phyloP scores from a whole-genome alignment of 1,140 invertebrate species.

The Trissolcus basalis region DNA sequence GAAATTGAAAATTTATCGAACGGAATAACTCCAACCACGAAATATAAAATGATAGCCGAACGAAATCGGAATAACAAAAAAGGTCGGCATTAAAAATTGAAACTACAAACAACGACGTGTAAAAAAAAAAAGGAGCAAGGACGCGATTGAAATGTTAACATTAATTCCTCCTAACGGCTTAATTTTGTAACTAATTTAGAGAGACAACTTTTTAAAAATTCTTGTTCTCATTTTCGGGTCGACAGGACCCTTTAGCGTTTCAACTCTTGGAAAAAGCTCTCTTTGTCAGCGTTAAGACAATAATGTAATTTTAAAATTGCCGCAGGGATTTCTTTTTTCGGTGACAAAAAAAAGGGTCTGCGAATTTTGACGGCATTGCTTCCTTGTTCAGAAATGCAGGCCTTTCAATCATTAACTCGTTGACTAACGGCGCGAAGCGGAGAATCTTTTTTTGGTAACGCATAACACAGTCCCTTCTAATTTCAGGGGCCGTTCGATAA shows the following conservation, averaged over 20 bases:
- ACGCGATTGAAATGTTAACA: too few species aligned
- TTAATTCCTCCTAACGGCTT: too few species aligned
- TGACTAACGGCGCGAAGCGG: slow-evolving; percentile 10
- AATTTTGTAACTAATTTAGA: too few species aligned
- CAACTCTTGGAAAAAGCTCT: slow-evolving; percentile 9
- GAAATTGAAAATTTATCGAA: too few species aligned
- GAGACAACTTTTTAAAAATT: too few species aligned
- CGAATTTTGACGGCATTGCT: slow-evolving; percentile 22
- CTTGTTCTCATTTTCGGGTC: neutral
- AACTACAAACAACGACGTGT: too few species aligned
- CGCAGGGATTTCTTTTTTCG: neutral
- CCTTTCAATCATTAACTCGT: slow-evolving; percentile 32
- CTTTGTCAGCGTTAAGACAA: slow-evolving; percentile 21
- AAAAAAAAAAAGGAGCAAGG: slow-evolving; percentile 1
- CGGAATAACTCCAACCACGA: too few species aligned
- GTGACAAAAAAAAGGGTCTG: neutral
- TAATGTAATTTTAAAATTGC: slow-evolving; percentile 43
- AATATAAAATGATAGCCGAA: too few species aligned
- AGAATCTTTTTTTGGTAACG: slow-evolving; percentile 21
- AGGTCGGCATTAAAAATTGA: too few species aligned
- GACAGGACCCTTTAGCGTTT: slow-evolving; percentile 10
- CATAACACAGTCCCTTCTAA: slow-evolving; percentile 35
- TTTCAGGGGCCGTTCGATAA: slow-evolving; percentile 46
- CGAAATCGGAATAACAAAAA: too few species aligned
- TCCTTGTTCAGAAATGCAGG: slow-evolving; percentile 6